Evolutionary conservation across 2,797 vertebrate species (phyloP), one percentile per base, ranked within the genome.

Genomic region (Smutsia gigantea): DNA sequence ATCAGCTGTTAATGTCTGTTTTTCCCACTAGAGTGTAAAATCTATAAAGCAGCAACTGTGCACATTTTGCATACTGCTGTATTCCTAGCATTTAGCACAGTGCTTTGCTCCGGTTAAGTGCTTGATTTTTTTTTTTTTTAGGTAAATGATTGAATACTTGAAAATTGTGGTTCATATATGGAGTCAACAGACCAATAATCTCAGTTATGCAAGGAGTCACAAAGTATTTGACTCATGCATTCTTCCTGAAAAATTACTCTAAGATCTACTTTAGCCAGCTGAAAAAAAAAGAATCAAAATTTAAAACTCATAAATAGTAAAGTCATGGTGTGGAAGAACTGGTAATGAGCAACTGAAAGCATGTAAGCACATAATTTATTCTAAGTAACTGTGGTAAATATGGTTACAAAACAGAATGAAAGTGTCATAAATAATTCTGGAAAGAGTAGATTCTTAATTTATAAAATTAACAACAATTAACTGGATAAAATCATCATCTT

Each of bases 341-440:
- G 86, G 82, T 96, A 96, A 97, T 95, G 96, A 96, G 96, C 77
- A 97, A 97, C 90, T 93, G 95, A 97, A 95, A 97, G 97, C 96
- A 95, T 97, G 95, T 97, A 96, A 97, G 96, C 93, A 95, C 97
- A 93, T 97, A 97, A 98, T 97, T 97, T 97, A 97, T 97, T 97
- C 96, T 95, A 97, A 97, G 93, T 97, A 97, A 97, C 96, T 97
- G 93, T 97, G 94, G 96, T 86, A 96, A 98, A 98, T 95, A 96
- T 2, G 46, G 94, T 94, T 96, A 92, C 78, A 97, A 95, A 97
- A 96, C 79, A 94, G 94, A 97, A 95, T 87, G 94, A 95, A 90
- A 89, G 69, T 94, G 42, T 91, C 90, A 96, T 97, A 97, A 97
- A 97, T 97, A 91, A 98, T 96, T 97, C 74, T 95, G 88, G 94